Base-by-base conservation (phyloP, 2,113 vertebrate genomes). In the Oxyruncus cristatus region DNA sequence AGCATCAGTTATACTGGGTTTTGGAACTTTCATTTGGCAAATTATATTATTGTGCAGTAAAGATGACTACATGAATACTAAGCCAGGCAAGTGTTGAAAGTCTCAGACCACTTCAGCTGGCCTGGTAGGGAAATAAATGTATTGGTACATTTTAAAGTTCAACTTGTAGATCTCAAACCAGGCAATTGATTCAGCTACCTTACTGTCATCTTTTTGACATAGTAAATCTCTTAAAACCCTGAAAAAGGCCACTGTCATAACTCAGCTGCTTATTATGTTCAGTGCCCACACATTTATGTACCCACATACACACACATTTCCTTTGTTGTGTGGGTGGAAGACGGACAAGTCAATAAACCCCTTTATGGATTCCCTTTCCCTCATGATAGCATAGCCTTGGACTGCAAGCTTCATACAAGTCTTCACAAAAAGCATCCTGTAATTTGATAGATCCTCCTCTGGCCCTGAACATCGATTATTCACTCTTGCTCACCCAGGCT, bases 21-120 rank as follows among this genome's bases (percentile, higher is more conserved):
- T 80, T 90, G 20, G 39, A 70, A 70, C 74, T 91, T 93, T 33
- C 4, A 27, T 92, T 89, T 95, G 71, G 91, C 81, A 88, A 68
- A 84, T 74, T 96, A 4, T 95, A 86, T 85, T 97, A 37, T 16
- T 86, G 68, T 94, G 80, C 90, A 97, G 95, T 97, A 98, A 97
- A 97, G 88, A 90, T 37, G 77, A 80, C 59, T 71, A 70, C 72
- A 59, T 55, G 86, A 96, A 86, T 78, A 85, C 76, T 85, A 27
- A 91, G 62, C 46, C 24, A 37, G 39, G 20, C 79, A 94, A 56
- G 28, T 87, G 50, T 61, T 8, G 1, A 61, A 94, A 74, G 59
- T 90, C 82, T 85, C 74, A 56, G 63, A 67, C 12, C 3, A 33
- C 67, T 90, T 83, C 61, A 68, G n/a, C 24, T 65, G 1, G 1